Evolutionary conservation across 1,140 invertebrate genomes (phyloP).

Genomic region (Orchestia grillus): DNA sequence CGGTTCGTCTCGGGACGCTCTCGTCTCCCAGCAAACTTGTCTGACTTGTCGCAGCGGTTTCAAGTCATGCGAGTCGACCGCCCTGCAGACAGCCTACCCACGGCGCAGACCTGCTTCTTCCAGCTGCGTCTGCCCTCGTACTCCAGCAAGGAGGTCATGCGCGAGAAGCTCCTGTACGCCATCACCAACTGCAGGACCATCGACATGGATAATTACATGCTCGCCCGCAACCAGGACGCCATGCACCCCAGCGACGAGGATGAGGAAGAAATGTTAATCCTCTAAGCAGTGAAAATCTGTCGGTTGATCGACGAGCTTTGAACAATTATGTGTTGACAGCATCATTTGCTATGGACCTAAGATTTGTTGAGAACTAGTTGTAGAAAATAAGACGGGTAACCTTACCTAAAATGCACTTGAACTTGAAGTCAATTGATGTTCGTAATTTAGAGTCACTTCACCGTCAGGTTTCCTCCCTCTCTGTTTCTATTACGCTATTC

Average conservation of each 20-base stretch:
- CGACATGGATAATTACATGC: conserved; percentile 83
- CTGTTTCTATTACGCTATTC: neutral
- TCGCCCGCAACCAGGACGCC: conserved; percentile 74
- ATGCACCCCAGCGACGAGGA: conserved; percentile 66
- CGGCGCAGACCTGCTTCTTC: conserved; percentile 81
- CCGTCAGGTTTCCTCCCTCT: neutral
- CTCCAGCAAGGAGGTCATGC: conserved; percentile 76
- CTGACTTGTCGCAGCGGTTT: conserved; percentile 79
- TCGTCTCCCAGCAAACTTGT: conserved; percentile 78
- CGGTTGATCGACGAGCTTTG: neutral
- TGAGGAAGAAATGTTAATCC: conserved; percentile 48
- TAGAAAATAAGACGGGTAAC: neutral
- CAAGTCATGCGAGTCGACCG: conserved; percentile 78
- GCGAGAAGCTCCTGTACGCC: conserved; percentile 78
- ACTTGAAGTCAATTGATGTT: neutral
- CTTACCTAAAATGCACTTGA: neutral
- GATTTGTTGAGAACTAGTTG: neutral
- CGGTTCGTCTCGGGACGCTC: conserved; percentile 80
- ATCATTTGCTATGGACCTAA: neutral
- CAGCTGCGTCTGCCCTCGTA: conserved; percentile 80
- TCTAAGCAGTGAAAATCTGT: neutral
- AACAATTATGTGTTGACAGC: neutral
- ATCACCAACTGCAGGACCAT: conserved; percentile 81
- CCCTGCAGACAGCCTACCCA: conserved; percentile 77
- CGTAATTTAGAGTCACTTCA: neutral